A percentile compares a stretch with the other conserved stretches of the same genome.
These are phyloP conservation scores for Crossoptilon crossoptilon DNA, from an alignment of 2,797 vertebrate genomes.

Conservation along the genomic window DNA sequence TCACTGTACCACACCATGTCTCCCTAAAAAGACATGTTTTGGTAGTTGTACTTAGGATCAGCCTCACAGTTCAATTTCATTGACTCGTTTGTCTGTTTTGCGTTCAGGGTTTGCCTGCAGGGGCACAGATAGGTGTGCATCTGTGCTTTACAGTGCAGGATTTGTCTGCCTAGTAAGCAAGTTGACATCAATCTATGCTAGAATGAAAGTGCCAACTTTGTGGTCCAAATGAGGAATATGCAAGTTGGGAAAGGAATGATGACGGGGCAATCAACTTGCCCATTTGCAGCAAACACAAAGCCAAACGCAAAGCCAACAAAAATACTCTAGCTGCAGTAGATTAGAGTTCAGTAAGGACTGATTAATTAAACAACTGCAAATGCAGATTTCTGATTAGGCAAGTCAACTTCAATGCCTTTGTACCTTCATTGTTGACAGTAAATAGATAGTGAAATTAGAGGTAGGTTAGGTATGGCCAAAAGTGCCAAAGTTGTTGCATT, in stretches of 20 bases:
- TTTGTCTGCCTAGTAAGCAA: not conserved
- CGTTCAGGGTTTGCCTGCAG: not conserved
- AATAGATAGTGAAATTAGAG: not conserved
- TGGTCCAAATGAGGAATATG: not conserved
- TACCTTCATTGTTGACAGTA: not conserved
- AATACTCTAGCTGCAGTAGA: not conserved
- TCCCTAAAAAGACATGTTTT: not conserved
- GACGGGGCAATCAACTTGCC: accelerated
- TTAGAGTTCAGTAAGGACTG: not conserved
- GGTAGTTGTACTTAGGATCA: not conserved
- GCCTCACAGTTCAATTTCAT: not conserved
- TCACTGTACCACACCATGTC: accelerated
- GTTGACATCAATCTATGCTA: not conserved
- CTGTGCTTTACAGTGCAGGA: not conserved
- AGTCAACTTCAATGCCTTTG: not conserved
- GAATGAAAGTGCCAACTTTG: not conserved
- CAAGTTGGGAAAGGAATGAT: not conserved
- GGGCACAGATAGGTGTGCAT: not conserved
- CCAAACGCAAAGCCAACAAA: not conserved
- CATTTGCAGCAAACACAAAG: not conserved
- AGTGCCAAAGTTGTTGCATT: not conserved
- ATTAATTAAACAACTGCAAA: not conserved
- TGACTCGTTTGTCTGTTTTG: not conserved
- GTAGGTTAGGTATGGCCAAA: not conserved
- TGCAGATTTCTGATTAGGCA: not conserved